Percentiles rank a stretch among this genome's conserved stretches.
phyloP scores from a whole-genome alignment of 2,888 invertebrate genomes.

The Scaptomyza tumidula region DNA sequence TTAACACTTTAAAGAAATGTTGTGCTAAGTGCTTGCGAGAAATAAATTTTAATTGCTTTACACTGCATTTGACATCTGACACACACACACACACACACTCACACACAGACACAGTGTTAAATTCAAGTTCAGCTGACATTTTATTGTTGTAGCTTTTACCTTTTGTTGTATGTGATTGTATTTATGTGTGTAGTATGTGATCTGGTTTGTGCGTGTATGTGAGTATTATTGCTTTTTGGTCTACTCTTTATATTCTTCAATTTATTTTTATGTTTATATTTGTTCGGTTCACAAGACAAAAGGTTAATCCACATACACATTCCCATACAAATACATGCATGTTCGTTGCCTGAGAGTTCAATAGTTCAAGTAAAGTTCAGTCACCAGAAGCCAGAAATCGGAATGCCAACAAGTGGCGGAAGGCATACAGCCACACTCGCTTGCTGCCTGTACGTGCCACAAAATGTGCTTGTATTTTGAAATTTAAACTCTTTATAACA shows the following conservation, averaged over 20 bases:
- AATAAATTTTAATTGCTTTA: conserved; percentile 1
- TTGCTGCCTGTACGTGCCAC: conserved; percentile 5
- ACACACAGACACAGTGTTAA: not conserved
- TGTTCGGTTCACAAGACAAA: conserved; percentile 29
- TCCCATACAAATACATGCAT: conserved; percentile 52
- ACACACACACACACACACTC: not conserved
- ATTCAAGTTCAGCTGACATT: conserved; percentile 22
- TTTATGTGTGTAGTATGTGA: conserved; percentile 40
- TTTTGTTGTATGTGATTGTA: conserved; percentile 40
- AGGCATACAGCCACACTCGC: conserved; percentile 7
- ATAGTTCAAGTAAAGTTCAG: conserved; percentile 75
- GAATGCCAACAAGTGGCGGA: conserved; percentile 68
- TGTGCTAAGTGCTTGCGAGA: too few relatives aligned
- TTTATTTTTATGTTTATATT: conserved; percentile 3
- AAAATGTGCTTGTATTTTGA: conserved; percentile 15
- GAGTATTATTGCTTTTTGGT: conserved; percentile 57
- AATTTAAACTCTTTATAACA: too few relatives aligned
- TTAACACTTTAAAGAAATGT: not conserved
- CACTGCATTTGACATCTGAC: conserved; percentile 2
- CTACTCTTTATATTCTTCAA: not conserved
- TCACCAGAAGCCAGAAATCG: conserved; percentile 38
- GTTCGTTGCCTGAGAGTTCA: conserved; percentile 61
- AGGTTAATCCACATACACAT: conserved; percentile 49
- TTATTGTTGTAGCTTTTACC: not conserved
- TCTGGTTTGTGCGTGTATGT: conserved; percentile 6